Evolutionary conservation across 2,797 vertebrate species (phyloP).

Genomic region (Trachurus trachurus): DNA sequence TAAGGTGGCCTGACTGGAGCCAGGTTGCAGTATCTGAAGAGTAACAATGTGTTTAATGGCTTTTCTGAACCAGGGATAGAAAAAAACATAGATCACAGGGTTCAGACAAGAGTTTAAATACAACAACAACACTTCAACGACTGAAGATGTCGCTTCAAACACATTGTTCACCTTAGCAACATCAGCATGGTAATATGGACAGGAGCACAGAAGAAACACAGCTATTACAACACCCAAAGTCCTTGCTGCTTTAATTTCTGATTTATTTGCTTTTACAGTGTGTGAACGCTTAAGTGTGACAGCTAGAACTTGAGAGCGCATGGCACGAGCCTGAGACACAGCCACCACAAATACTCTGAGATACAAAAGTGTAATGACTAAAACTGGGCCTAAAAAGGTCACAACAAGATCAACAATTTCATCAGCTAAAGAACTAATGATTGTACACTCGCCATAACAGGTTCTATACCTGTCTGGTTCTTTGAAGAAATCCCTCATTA

Average conservation of each 20-base stretch:
- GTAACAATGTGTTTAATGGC: no score
- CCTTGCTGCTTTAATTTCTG: constrained; percentile 49
- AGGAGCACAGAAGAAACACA: constrained; percentile 67
- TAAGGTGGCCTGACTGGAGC: no score
- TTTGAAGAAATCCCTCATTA: no score
- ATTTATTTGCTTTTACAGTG: no score
- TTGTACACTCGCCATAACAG: neutral
- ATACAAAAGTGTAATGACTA: constrained; percentile 63
- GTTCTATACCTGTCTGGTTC: no score
- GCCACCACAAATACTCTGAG: constrained; percentile 64
- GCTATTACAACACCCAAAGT: constrained; percentile 69
- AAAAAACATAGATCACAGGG: no score
- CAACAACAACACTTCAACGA: constrained; percentile 62
- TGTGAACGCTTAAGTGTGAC: no score
- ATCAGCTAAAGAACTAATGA: constrained; percentile 23
- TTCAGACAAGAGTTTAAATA: constrained; percentile 28
- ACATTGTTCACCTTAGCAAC: constrained; percentile 24
- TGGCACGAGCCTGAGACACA: constrained; percentile 64
- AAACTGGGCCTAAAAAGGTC: constrained; percentile 55
- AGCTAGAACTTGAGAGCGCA: constrained; percentile 35
- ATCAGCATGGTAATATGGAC: constrained; percentile 61
- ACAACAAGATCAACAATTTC: constrained; percentile 57
- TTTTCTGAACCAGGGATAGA: no score
- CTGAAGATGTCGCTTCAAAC: neutral
- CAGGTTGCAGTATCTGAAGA: no score